A percentile compares a stretch with the other conserved stretches of the same genome.
Evolutionary conservation across 2,888 invertebrate species (phyloP).

Genomic region (Agonum fuliginosum): DNA sequence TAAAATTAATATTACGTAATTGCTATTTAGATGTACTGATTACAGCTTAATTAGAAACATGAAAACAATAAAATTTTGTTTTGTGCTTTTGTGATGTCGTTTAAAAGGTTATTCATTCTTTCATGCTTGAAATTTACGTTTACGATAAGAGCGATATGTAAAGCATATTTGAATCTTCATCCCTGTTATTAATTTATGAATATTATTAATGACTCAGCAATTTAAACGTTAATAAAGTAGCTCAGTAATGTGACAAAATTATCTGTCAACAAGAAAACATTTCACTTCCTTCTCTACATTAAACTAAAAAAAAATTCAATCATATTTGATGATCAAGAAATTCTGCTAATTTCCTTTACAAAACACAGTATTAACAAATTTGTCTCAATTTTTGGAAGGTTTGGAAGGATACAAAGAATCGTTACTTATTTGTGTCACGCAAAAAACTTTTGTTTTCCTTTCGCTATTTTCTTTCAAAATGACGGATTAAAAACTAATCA

Average conservation of each 20-base stretch:
- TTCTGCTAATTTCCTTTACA: neutral
- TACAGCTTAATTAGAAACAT: constrained; percentile 25
- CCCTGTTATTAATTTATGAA: neutral
- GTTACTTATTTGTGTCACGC: constrained; percentile 21
- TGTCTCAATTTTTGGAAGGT: neutral
- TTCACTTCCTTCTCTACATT: too few species aligned
- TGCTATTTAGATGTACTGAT: too few species aligned
- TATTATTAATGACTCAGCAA: constrained; percentile 13
- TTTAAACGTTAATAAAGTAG: neutral
- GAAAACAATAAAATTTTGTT: constrained; percentile 16
- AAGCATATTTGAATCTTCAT: constrained; percentile 6
- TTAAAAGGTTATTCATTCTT: constrained; percentile 15
- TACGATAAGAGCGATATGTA: constrained; percentile 15
- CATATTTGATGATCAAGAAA: constrained; percentile 13
- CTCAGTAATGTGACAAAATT: neutral
- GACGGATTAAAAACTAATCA: constrained; percentile 17
- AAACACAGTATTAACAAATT: constrained; percentile 15
- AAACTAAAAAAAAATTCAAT: too few species aligned
- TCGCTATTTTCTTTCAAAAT: constrained; percentile 32
- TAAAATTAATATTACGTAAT: too few species aligned
- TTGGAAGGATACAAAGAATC: constrained; percentile 21
- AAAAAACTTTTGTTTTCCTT: constrained; percentile 12
- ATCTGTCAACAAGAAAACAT: neutral
- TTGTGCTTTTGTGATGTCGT: constrained; percentile 9
- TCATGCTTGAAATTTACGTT: constrained; percentile 23